These are phyloP conservation scores for Acromyrmex echinatior DNA, from an alignment of 1,140 invertebrate genomes.

Conservation along the genomic window DNA sequence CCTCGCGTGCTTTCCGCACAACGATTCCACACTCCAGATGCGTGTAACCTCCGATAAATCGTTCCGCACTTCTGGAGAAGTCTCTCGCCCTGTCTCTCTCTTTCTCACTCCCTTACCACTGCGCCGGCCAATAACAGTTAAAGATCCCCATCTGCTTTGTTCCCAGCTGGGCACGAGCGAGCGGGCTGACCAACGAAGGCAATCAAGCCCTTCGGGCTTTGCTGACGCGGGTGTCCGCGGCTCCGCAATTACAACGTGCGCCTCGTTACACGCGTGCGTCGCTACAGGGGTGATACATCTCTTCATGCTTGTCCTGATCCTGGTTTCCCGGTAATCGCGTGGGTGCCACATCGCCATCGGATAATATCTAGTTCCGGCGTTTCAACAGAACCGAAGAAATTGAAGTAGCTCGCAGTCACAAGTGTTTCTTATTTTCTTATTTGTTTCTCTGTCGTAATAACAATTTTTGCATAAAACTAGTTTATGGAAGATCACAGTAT, in stretches of 20 bases:
- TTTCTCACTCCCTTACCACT: not conserved
- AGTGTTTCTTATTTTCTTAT: not conserved
- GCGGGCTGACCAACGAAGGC: constrained; percentile 73
- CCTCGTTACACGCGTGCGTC: constrained; percentile 67
- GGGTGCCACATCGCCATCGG: not conserved
- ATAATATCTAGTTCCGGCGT: constrained; percentile 18
- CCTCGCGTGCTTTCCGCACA: constrained; percentile 32
- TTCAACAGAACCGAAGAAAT: not conserved
- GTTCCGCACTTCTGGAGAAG: constrained; percentile 30
- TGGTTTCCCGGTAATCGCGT: constrained; percentile 13
- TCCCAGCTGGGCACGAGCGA: constrained; percentile 62
- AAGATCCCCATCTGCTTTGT: constrained; percentile 82
- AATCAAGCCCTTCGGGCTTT: constrained; percentile 72
- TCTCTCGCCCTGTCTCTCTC: not conserved
- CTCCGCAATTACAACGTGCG: constrained; percentile 73
- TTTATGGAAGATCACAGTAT: not conserved
- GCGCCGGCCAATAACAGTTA: constrained; percentile 80
- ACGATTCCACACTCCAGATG: constrained; percentile 59
- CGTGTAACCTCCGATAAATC: constrained; percentile 76
- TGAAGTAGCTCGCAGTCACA: not conserved
- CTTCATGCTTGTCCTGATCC: not conserved
- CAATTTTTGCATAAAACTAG: not conserved
- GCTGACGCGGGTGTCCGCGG: constrained; percentile 65
- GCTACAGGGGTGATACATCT: constrained; percentile 38
- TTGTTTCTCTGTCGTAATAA: not conserved